A percentile compares a stretch with the other conserved stretches of the same genome.
Evolutionary conservation across 1,140 invertebrate genomes (phyloP).

Genomic region (Nasonia giraulti): DNA sequence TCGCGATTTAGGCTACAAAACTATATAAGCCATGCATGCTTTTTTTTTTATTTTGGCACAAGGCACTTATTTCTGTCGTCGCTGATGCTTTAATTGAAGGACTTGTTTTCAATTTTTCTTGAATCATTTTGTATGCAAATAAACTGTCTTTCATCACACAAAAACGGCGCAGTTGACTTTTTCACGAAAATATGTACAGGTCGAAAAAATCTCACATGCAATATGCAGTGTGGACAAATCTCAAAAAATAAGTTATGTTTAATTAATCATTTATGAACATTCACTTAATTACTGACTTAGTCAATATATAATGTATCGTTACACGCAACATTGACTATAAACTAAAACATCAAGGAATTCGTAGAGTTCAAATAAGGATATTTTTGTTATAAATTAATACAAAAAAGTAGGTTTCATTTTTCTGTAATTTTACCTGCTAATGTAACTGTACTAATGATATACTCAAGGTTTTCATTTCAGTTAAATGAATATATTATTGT

Average conservation of each 20-base stretch:
- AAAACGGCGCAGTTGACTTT: not conserved
- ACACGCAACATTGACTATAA: no score
- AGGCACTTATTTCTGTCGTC: not conserved
- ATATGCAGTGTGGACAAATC: constrained; percentile 22
- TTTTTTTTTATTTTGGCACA: constrained; percentile 30
- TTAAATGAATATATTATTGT: not conserved
- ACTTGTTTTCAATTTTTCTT: not conserved
- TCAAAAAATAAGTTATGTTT: constrained; percentile 15
- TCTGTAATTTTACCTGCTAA: not conserved
- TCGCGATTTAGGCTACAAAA: not conserved
- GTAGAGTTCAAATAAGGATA: not conserved
- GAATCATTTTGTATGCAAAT: not conserved
- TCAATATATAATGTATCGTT: constrained; percentile 4
- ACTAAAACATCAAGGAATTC: not conserved
- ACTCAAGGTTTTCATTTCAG: not conserved
- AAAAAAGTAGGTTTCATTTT: not conserved
- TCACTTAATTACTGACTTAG: not conserved
- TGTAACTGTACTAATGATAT: not conserved
- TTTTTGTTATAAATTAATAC: not conserved
- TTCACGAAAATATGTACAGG: not conserved
- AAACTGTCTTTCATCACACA: not conserved
- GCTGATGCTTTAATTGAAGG: not conserved
- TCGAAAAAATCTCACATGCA: constrained; percentile 7
- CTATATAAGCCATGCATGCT: not conserved
- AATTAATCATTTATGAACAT: constrained; percentile 2